Evolutionary conservation across 2,888 invertebrate species (phyloP).

Genomic region (Tethea ocularis): DNA sequence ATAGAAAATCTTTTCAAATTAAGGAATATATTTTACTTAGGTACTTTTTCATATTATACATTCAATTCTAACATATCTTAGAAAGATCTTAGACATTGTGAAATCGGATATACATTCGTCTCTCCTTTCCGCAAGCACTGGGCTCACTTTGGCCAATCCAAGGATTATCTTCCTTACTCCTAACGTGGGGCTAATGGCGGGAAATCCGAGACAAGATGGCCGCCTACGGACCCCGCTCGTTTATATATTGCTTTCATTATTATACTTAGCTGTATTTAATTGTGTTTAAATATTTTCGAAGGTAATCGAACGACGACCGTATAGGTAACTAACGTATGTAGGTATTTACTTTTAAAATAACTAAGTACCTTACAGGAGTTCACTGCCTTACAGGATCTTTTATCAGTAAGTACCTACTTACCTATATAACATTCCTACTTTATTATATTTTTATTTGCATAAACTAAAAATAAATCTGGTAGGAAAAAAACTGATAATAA

Average conservation of each 20-base stretch:
- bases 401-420: no score
- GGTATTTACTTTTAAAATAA: background rate
- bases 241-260: constrained; percentile 53
- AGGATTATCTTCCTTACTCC: constrained; percentile 67
- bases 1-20: no score
- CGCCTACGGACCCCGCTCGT: constrained; percentile 39
- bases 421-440: no score
- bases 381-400: no score
- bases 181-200: constrained; percentile 49
- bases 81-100: constrained; percentile 29
- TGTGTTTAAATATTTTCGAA: constrained; percentile 31
- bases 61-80: constrained; percentile 16
- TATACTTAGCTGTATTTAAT: constrained; percentile 39
- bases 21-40: no score
- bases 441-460: no score
- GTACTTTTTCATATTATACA: background rate
- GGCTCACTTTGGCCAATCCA: constrained; percentile 59
- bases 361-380: no score
- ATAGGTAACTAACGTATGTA: background rate
- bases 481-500: no score
- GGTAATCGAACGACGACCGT: background rate
- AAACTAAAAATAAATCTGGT: no score
- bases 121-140: constrained; percentile 38
- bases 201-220: constrained; percentile 70
- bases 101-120: constrained; percentile 45